Conservation (phyloP, 2,113 vertebrate species). For the Ameiurus melas region DNA sequence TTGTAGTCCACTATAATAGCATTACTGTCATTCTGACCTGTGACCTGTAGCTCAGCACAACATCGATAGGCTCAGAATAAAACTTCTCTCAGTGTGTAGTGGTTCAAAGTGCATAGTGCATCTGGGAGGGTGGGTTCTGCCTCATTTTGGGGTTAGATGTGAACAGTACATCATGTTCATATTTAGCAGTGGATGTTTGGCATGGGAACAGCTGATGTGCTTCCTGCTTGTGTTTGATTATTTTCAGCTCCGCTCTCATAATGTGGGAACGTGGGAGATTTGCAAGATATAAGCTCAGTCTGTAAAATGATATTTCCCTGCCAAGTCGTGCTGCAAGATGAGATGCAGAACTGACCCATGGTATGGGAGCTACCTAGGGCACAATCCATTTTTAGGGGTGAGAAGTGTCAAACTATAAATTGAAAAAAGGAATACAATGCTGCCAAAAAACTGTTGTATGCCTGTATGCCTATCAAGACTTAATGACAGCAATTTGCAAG, state of each 20-base stretch:
- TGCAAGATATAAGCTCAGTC: slow-evolving; percentile 31
- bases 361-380: not conserved
- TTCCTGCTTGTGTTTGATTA: slow-evolving; percentile 34
- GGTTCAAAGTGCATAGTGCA: not conserved
- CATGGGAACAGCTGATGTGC: slow-evolving; percentile 30
- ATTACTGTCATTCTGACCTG: slow-evolving; percentile 24
- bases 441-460: not conserved
- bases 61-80: slow-evolving; percentile 28
- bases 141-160: not conserved
- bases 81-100: not conserved
- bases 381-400: slow-evolving; percentile 7
- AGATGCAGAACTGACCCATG: not conserved
- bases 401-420: not conserved
- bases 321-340: not conserved
- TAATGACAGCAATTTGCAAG: slow-evolving; percentile 11
- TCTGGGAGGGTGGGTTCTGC: not conserved
- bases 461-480: not conserved
- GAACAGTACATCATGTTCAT: slow-evolving; percentile 13
- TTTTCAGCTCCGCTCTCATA: slow-evolving; percentile 26
- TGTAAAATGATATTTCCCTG: not conserved
- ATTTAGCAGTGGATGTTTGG: slow-evolving; percentile 23
- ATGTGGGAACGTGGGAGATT: slow-evolving; percentile 40
- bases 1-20: slow-evolving; percentile 16
- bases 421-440: not conserved
- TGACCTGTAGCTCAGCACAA: slow-evolving; percentile 18